Conservation (phyloP, 1,140 invertebrate genomes). For the Alviniconcha marisindica region DNA sequence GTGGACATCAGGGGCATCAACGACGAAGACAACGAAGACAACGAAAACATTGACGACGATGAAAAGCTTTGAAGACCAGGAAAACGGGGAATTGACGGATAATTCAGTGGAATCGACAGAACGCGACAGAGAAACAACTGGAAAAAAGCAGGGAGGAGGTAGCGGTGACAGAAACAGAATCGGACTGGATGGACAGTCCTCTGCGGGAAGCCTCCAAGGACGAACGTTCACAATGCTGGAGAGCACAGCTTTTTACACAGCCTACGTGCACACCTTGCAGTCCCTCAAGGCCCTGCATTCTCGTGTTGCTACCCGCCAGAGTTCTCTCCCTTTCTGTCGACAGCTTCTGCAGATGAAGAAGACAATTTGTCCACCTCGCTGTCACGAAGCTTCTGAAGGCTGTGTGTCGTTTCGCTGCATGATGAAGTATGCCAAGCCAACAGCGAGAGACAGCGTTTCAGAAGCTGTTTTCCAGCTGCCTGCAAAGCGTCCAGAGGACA, state of each 20-base stretch:
- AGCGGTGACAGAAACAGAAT: no score
- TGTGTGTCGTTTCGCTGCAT: not conserved
- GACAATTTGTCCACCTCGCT: not conserved
- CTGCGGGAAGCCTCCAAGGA: no score
- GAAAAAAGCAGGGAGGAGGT: no score
- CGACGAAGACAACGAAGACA: constrained; percentile 22
- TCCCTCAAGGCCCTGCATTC: constrained; percentile 66
- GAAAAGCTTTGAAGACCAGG: no score
- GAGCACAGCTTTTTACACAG: constrained; percentile 76
- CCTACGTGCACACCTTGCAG: constrained; percentile 75
- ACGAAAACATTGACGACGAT: no score
- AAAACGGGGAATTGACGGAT: no score
- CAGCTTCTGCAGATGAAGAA: constrained; percentile 14
- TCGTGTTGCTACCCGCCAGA: not conserved
- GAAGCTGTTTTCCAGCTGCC: no score
- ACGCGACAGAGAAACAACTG: no score
- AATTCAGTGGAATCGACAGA: no score
- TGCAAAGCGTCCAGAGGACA: no score
- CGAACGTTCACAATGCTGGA: constrained; percentile 74
- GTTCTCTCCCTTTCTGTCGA: constrained; percentile 68
- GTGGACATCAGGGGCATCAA: constrained; percentile 76
- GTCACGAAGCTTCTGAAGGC: not conserved
- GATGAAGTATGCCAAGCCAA: not conserved
- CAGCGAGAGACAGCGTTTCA: no score
- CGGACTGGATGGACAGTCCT: no score